A percentile compares a stretch with the other conserved stretches of the same genome.
Conservation (phyloP, 2,888 invertebrate species). For the Neoitamus cyanurus region DNA sequence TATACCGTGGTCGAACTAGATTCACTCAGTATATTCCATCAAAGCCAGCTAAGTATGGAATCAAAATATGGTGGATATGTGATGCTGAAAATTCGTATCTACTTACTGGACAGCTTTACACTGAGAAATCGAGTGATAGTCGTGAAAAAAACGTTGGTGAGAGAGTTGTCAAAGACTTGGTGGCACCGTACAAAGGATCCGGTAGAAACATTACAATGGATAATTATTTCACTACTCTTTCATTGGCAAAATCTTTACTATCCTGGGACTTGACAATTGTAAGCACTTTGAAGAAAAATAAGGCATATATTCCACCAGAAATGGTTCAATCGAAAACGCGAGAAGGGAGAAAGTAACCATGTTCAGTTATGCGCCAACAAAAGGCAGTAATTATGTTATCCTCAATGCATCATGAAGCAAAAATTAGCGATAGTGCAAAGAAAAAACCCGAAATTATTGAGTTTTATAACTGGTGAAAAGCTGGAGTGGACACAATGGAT, state of each 20-base stretch:
- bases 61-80: constrained; percentile 48
- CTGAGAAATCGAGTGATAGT: constrained; percentile 52
- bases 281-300: constrained; percentile 13
- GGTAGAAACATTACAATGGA: neutral
- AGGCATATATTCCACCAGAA: too few relatives aligned
- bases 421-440: too few relatives aligned
- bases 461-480: too few relatives aligned
- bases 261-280: constrained; percentile 36
- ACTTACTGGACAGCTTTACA: constrained; percentile 35
- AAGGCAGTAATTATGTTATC: too few relatives aligned
- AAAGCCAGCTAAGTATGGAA: constrained; percentile 15
- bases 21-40: constrained; percentile 54
- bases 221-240: constrained; percentile 23
- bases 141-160: constrained; percentile 57
- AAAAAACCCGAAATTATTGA: too few relatives aligned
- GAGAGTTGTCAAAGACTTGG: constrained; percentile 57
- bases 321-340: neutral
- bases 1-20: constrained; percentile 55
- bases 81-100: constrained; percentile 47
- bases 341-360: neutral
- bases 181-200: constrained; percentile 2
- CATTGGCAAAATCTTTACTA: constrained; percentile 24
- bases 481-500: too few relatives aligned
- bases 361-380: neutral
- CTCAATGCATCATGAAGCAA: too few relatives aligned